phyloP scores from a whole-genome alignment of 1,140 invertebrate genomes.

The Tetraneura akinire region DNA sequence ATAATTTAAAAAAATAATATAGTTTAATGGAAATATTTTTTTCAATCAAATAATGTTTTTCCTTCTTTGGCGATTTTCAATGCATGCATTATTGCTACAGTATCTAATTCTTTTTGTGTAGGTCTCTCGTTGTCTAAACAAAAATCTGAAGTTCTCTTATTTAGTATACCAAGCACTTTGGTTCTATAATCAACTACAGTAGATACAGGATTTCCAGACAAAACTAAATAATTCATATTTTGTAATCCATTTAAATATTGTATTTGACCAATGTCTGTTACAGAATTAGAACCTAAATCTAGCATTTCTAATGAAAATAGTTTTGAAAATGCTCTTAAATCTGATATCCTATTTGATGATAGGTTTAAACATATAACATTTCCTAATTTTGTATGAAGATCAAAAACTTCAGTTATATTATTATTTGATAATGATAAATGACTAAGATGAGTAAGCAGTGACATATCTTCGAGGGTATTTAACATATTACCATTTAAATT shows the following conservation, averaged over 20 bases:
- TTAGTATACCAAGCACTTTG: constrained; percentile 82
- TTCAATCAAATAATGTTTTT: constrained; percentile 58
- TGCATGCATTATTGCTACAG: constrained; percentile 84
- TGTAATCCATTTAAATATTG: constrained; percentile 77
- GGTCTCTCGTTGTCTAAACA: constrained; percentile 85
- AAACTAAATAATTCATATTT: constrained; percentile 79
- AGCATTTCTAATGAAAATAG: constrained; percentile 81
- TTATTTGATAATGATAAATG: constrained; percentile 79
- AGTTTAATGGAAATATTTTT: neutral
- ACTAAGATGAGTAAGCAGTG: constrained; percentile 74
- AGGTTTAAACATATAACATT: constrained; percentile 87
- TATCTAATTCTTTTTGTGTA: constrained; percentile 86
- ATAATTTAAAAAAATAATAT: neutral
- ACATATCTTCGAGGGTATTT: constrained; percentile 73
- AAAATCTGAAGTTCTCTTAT: constrained; percentile 73
- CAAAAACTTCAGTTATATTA: constrained; percentile 68
- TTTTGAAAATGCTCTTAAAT: constrained; percentile 77
- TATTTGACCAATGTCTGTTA: constrained; percentile 80
- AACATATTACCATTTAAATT: constrained; percentile 78
- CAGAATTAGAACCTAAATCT: constrained; percentile 83
- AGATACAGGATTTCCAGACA: constrained; percentile 88
- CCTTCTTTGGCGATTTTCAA: constrained; percentile 71
- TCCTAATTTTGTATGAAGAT: constrained; percentile 82
- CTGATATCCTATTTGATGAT: constrained; percentile 80
- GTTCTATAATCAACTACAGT: constrained; percentile 86